A percentile compares a stretch with the other conserved stretches of the same genome.
Evolutionary conservation across 2,797 vertebrate species (phyloP).

Genomic region (Spinibarbus caldwelli): DNA sequence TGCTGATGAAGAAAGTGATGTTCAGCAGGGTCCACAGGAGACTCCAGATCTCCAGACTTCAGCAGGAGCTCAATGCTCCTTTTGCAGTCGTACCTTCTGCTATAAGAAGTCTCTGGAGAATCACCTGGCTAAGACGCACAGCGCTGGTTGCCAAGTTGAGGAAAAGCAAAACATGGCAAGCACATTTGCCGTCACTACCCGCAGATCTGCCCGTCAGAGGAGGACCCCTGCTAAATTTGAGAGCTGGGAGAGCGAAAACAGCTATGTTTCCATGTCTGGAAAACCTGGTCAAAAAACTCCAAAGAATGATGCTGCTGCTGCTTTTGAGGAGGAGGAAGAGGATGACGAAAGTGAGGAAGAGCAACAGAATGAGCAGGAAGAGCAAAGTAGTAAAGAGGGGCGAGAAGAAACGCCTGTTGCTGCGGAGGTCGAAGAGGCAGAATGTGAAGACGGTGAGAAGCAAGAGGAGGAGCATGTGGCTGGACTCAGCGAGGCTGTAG

Average conservation of each 20-base stretch:
- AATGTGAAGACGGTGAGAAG: conserved; percentile 69
- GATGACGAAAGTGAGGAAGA: conserved; percentile 74
- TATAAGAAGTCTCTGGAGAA: conserved; percentile 84
- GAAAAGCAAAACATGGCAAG: conserved; percentile 66
- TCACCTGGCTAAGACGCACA: conserved; percentile 79
- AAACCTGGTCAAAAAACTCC: conserved; percentile 56
- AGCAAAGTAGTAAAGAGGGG: conserved; percentile 9
- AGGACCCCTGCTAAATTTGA: conserved; percentile 85
- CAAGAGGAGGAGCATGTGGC: conserved; percentile 70
- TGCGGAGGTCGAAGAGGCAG: conserved; percentile 66
- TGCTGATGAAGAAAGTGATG: conserved; percentile 62
- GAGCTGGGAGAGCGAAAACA: conserved; percentile 71
- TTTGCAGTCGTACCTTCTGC: conserved; percentile 78
- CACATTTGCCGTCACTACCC: conserved; percentile 69
- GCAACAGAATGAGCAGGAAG: conserved; percentile 59
- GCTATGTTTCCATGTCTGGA: conserved; percentile 65
- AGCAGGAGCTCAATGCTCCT: conserved; percentile 73
- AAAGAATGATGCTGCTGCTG: conserved; percentile 35
- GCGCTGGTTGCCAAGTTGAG: conserved; percentile 58
- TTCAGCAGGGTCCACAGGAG: background rate
- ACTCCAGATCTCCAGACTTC: conserved; percentile 60
- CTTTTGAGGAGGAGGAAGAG: conserved; percentile 69
- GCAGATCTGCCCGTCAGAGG: conserved; percentile 84
- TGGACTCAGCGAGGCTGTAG: conserved; percentile 61
- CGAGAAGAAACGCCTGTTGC: conserved; percentile 63